Percentiles rank a stretch among this genome's conserved stretches.
Conservation (phyloP, 2,113 vertebrate species). For the Brienomyrus brachyistius region DNA sequence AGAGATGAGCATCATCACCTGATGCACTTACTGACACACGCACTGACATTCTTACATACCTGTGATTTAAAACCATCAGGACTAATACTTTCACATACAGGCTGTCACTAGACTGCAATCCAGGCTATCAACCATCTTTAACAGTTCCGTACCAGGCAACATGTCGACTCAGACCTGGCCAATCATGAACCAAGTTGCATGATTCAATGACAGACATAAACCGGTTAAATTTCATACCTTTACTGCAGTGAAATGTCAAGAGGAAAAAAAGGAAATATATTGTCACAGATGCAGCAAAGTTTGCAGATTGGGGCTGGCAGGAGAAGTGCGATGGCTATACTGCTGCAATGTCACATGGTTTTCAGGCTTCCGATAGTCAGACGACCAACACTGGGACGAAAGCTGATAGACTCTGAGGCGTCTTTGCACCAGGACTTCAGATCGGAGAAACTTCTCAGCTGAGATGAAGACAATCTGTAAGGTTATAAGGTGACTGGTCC, state of each 20-base stretch:
- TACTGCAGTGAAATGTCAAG: not conserved
- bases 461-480: not conserved
- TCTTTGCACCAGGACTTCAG: not conserved
- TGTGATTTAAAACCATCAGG: not conserved
- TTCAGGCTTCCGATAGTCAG: not conserved
- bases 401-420: not conserved
- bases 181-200: not conserved
- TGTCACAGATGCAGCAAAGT: not conserved
- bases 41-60: not conserved
- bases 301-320: not conserved
- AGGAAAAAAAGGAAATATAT: not conserved
- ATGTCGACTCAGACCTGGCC: not conserved
- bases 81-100: not conserved
- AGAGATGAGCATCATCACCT: not conserved
- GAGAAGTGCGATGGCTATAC: not conserved
- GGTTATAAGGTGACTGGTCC: not conserved
- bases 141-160: not conserved
- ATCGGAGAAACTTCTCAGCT: not conserved
- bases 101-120: slow-evolving; percentile 8
- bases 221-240: not conserved
- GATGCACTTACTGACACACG: not conserved
- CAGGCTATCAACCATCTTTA: not conserved
- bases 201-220: not conserved
- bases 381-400: not conserved
- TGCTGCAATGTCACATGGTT: not conserved